Base-by-base conservation (phyloP, 2,113 vertebrate genomes). In the Pedetes capensis region DNA sequence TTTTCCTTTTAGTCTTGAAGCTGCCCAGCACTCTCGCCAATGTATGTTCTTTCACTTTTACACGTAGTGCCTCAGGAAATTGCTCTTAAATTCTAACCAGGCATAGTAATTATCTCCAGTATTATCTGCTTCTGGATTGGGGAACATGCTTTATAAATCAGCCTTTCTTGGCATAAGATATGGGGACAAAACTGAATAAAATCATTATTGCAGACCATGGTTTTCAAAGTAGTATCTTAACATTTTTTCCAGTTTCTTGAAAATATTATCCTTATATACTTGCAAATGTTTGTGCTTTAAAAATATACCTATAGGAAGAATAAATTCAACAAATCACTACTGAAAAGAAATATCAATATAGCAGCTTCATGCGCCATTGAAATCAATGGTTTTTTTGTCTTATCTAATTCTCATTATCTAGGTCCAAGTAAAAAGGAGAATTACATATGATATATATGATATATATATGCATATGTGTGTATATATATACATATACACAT, bases 1-100 rank as follows among this genome's bases (percentile, higher is more conserved):
- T 57, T 97, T 42, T 66, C 59, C 44, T 57, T 72, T 82, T 3
- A 44, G 14, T 66, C 10, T n/a, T 39, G 22, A 27, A 86, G 39
- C 53, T 72, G 37, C 91, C 51, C 78, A 79, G 57, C 13, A 75
- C 51, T 85, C 55, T 47, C 88, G 89, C 61, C 83, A 72, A 4
- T 64, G 61, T 81, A 80, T 90, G 89, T 71, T 95, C 91, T 96
- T 97, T 94, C 74, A 92, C 92, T 97, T 96, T 96, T 95, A 93
- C 89, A 88, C 93, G 95, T 87, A 68, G 91, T 92, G 53, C 85
- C 90, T 97, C 95, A 95, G 97, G 96, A 98, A 97, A 97, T 97
- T 96, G 94, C 94, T 96, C 84, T 94, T 97, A 94, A 94, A 93
- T 55, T 88, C 84, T 93, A 96, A 91, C 89, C 97, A 97, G 93